A percentile compares a stretch with the other conserved stretches of the same genome.
Evolutionary conservation across 2,888 invertebrate species (phyloP).

Genomic region (Drosophila peninsularis): DNA sequence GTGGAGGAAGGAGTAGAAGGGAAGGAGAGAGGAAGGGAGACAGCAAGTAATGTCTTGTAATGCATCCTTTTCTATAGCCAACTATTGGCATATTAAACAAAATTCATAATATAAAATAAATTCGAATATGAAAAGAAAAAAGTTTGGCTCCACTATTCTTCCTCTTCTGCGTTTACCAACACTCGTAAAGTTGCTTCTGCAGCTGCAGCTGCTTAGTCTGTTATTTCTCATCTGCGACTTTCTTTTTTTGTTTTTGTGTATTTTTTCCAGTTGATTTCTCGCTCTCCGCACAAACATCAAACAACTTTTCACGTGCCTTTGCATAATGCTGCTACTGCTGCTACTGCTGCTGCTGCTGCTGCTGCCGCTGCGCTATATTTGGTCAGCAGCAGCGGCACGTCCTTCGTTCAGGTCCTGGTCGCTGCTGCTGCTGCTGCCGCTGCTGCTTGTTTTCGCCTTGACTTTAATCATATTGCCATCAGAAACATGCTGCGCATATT

Average conservation of each 20-base stretch:
- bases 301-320: conserved; percentile 75
- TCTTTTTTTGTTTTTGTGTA: conserved; percentile 1
- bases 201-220: conserved; percentile 30
- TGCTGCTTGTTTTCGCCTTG: conserved; percentile 68
- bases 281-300: conserved; percentile 61
- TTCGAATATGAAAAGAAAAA: background rate
- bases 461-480: conserved; percentile 78
- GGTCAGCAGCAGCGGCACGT: conserved; percentile 44
- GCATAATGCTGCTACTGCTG: conserved; percentile 59
- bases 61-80: conserved; percentile 15
- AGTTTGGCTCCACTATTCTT: background rate
- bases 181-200: conserved; percentile 41
- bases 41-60: background rate
- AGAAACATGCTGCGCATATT: conserved; percentile 67
- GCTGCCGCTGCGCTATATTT: conserved; percentile 4
- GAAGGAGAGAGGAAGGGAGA: background rate
- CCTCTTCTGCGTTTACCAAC: conserved; percentile 10
- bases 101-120: conserved; percentile 53
- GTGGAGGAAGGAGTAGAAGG: background rate
- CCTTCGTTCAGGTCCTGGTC: conserved; percentile 11
- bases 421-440: conserved; percentile 16
- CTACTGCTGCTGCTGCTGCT: too few species aligned
- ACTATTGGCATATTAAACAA: conserved; percentile 64
- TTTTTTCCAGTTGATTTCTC: conserved; percentile 68
- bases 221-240: conserved; percentile 10